Percentiles rank a stretch among this genome's conserved stretches.
phyloP scores from a whole-genome alignment of 1,140 invertebrate species.

The Drosophila orosa region DNA sequence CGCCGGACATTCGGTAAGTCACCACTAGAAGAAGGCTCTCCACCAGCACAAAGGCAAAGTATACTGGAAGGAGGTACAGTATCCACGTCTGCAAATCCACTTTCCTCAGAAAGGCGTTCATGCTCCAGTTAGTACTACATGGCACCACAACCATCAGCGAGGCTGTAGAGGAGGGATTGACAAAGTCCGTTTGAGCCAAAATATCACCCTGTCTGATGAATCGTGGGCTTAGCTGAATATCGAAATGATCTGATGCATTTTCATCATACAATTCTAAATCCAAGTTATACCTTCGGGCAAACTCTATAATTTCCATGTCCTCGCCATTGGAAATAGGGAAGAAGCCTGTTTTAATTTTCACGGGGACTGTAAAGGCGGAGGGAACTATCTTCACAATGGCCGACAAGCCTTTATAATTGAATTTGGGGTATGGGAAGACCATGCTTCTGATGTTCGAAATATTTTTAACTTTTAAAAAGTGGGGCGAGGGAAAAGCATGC shows the following conservation, averaged over 20 bases:
- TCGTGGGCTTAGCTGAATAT: not conserved
- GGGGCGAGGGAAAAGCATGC: not conserved
- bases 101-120: conserved; percentile 2
- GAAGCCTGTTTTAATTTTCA: not conserved
- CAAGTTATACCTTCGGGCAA: not conserved
- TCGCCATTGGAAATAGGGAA: not conserved
- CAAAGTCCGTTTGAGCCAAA: not conserved
- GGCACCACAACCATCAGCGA: conserved; percentile 30
- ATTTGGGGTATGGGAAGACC: not conserved
- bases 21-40: conserved; percentile 21
- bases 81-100: not conserved
- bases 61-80: conserved; percentile 6
- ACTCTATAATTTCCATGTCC: conserved; percentile 12
- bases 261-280: not conserved
- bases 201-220: not conserved
- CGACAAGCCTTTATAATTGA: not conserved
- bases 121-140: conserved; percentile 1
- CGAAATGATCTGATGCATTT: not conserved
- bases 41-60: conserved; percentile 18
- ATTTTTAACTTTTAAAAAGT: not conserved
- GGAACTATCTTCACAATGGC: not conserved
- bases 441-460: not conserved
- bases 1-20: not conserved
- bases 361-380: not conserved
- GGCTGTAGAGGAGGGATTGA: not conserved